These are phyloP conservation scores for Odontophorus gujanensis DNA, from an alignment of 2,113 vertebrate genomes.

Conservation along the genomic window DNA sequence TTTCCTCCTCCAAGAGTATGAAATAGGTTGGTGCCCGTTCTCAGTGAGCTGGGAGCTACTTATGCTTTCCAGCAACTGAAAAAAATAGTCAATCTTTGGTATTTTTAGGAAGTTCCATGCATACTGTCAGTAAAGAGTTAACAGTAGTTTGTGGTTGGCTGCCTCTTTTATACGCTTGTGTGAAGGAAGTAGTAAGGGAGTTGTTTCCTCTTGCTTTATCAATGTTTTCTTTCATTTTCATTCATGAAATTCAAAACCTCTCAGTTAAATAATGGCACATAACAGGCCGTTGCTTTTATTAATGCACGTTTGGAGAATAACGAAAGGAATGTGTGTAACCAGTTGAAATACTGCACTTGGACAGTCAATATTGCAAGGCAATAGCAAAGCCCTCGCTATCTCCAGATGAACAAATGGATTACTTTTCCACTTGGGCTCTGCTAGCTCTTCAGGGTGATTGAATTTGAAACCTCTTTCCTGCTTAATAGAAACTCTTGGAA, in stretches of 20 bases:
- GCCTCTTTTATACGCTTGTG: background rate
- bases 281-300: slow-evolving; percentile 4
- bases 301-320: slow-evolving; percentile 15
- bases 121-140: background rate
- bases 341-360: slow-evolving; percentile 15
- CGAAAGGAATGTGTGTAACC: slow-evolving; percentile 15
- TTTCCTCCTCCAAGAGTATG: background rate
- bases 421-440: background rate
- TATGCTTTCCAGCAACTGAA: background rate
- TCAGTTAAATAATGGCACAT: background rate
- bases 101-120: background rate
- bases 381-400: background rate
- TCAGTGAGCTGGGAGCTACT: background rate
- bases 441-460: background rate
- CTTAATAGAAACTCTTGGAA: background rate
- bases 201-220: slow-evolving; percentile 40
- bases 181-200: slow-evolving; percentile 33
- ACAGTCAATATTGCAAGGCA: background rate
- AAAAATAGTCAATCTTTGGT: background rate
- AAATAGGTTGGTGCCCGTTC: background rate
- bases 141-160: background rate
- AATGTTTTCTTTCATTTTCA: slow-evolving; percentile 43
- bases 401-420: background rate
- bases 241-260: slow-evolving; percentile 32
- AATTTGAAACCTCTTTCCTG: background rate